Evolutionary conservation across 2,797 vertebrate species (phyloP), one percentile per base, ranked within the genome.

Genomic region (Eulemur albifrons): DNA sequence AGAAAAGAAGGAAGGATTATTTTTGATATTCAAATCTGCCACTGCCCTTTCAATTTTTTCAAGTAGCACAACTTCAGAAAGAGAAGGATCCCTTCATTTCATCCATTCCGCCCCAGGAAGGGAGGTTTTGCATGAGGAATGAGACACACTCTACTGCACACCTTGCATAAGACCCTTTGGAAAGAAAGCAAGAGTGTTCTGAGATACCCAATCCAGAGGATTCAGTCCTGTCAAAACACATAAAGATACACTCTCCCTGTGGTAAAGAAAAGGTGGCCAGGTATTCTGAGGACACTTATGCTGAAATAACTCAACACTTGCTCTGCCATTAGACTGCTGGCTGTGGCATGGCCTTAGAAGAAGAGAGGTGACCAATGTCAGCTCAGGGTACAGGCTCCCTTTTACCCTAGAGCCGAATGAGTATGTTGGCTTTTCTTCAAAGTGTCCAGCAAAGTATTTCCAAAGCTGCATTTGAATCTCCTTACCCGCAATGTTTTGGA

Each of bases 371-470:
- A 80, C 61, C 90, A 83, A 2, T 35, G 25, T 88, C 86, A 82
- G 54, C 54, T 84, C 40, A 88, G 76, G 84, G 72, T 87, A 67
- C 59, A 65, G 38, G 89, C 80, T 92, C 67, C 70, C 17, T 45
- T 94, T 96, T 38, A 81, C 87, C 43, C 61, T 50, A 63, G 90
- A 94, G 77, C 65, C 77, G 96, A 96, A 95, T 95, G 90, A 90
- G 35, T 59, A 69, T 90, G 82, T 73, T 96, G 95, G 93, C 93
- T 92, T 96, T 97, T 95, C 95, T 97, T 97, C 95, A 92, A 95
- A 98, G 95, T 96, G 76, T 95, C 72, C 52, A 94, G 87, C 43
- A 87, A 96, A 96, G 77, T 86, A 79, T 97, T 98, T 95, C 92
- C 86, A 93, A 97, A 96, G 94, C 84, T 96, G 45, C 30, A 50